Conservation (phyloP, 2,113 vertebrate species). For the Gobiocypris rarus region DNA sequence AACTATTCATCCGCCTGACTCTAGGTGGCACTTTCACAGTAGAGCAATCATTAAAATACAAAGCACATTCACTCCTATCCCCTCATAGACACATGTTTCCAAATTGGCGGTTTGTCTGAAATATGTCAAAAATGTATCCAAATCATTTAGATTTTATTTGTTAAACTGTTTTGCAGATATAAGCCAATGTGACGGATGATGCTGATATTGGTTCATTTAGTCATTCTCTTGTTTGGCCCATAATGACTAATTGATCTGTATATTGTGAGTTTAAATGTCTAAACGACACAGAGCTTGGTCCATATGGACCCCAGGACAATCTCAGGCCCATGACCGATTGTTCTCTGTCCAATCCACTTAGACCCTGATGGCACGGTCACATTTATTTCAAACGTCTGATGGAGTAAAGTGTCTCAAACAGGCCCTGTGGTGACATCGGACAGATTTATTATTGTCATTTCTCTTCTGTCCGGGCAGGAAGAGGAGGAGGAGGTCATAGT, state of each 20-base stretch:
- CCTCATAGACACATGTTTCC: not conserved
- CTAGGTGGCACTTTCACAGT: too few species aligned
- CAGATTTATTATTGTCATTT: not conserved
- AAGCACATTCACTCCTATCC: too few species aligned
- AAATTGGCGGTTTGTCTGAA: not conserved
- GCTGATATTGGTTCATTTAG: not conserved
- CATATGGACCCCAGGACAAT: not conserved
- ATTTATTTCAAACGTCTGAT: too few species aligned
- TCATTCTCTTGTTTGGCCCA: not conserved
- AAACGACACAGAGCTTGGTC: not conserved
- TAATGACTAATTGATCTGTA: not conserved
- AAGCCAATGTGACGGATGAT: not conserved
- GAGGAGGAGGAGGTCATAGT: slow-evolving; percentile 91
- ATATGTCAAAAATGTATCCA: too few species aligned
- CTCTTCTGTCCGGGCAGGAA: slow-evolving; percentile 65
- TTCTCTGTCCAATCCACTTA: not conserved
- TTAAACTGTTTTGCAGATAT: not conserved
- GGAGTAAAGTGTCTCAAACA: too few species aligned
- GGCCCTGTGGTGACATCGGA: not conserved
- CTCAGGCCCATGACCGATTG: not conserved
- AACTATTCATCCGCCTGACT: too few species aligned
- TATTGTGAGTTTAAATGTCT: not conserved
- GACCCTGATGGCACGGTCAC: not conserved
- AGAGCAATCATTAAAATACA: too few species aligned
- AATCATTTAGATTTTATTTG: too few species aligned